Base-by-base conservation (phyloP, 2,113 vertebrate species). In the Gallinago media region DNA sequence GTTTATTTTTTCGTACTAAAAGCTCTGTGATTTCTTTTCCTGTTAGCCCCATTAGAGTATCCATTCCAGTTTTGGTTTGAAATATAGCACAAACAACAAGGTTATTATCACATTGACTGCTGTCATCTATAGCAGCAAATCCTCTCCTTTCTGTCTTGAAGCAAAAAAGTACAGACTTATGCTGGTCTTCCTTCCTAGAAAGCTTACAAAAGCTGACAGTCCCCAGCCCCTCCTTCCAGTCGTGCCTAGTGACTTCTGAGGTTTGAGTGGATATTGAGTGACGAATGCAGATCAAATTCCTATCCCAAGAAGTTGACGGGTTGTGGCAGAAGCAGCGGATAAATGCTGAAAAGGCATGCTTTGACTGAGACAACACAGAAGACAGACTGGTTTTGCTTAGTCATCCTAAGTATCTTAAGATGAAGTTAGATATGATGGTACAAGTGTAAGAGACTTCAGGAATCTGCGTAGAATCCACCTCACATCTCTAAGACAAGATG, bases 261-360 rank as follows among this genome's bases (percentile, higher is more conserved):
- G 9, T 40, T 12, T 46, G 32, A 9, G 17, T 5, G 11, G 9
- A 4, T 59, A 0, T 27, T 21, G 27, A 50, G 18, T 15, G 11
- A 66, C 21, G 75, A 84, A 56, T 12, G 50, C 40, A 72, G 26
- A 58, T 27, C 13, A 54, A 44, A 46, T 56, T 68, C 32, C 27
- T 27, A 5, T 16, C 20, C 23, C 50, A 44, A 72, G 47, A 17
- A 40, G 18, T 11, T 54, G 26, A n/a, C 0, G 0, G 23, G 2
- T 46, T 42, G 22, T 80, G 34, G 25, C 38, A 86, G 31, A 59
- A 42, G 29, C 8, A 47, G 66, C 26, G 76, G 29, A 29, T 47
- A 32, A 71, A 71, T 23, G 27, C 20, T 88, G 32, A 88, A 23
- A 9, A 42, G 10, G 3, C 9, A 42, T 7, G 4, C 6, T 84